Conservation (phyloP, 2,888 invertebrate genomes). For the Mantis religiosa region DNA sequence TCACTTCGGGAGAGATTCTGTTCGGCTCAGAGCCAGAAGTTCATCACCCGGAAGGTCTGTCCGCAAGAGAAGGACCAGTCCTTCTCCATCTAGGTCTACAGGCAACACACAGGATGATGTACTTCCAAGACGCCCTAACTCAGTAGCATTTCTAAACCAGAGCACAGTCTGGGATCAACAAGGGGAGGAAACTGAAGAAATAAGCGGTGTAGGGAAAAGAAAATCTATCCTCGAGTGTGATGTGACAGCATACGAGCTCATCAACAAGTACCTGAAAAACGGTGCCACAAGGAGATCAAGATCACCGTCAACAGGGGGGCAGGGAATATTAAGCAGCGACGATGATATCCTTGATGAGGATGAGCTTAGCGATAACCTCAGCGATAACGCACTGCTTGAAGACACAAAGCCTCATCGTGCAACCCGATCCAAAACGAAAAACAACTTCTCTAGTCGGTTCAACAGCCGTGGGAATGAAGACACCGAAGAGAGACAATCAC, state of each 20-base stretch:
- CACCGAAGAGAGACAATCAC: not conserved
- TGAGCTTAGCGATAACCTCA: constrained; percentile 51
- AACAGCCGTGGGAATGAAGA: not conserved
- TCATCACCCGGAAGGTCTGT: constrained; percentile 39
- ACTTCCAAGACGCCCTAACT: constrained; percentile 42
- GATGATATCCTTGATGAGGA: constrained; percentile 48
- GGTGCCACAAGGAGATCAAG: constrained; percentile 26
- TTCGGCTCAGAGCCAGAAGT: constrained; percentile 41
- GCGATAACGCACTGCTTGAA: constrained; percentile 42
- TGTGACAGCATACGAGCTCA: constrained; percentile 79
- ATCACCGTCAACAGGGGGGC: constrained; percentile 36
- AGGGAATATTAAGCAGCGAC: constrained; percentile 48
- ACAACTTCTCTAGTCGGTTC: not conserved
- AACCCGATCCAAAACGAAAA: not conserved
- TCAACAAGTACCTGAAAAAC: constrained; percentile 49
- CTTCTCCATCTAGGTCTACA: constrained; percentile 7
- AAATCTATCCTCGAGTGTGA: constrained; percentile 78
- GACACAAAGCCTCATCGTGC: not conserved
- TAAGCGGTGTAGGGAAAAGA: constrained; percentile 38
- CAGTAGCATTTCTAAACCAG: constrained; percentile 49
- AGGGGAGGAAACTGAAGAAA: constrained; percentile 39
- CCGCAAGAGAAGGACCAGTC: constrained; percentile 3
- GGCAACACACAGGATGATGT: constrained; percentile 12
- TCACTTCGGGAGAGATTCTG: not conserved
- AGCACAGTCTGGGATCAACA: constrained; percentile 38